Base-by-base conservation (phyloP, 2,888 invertebrate genomes). In the Azorinus chamasolen region DNA sequence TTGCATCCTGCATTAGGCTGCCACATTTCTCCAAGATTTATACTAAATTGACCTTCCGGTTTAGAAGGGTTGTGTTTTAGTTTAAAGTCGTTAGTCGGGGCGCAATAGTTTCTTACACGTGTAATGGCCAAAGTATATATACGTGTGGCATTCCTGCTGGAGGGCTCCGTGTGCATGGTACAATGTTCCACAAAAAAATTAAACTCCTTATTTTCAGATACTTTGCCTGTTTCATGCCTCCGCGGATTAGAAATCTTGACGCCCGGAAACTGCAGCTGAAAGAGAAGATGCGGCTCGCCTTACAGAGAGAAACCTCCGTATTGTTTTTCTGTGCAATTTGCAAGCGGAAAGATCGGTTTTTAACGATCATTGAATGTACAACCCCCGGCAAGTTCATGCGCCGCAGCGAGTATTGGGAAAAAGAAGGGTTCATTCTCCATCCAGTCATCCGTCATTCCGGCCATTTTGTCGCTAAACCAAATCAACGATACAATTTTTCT, bases 301-400 rank as follows among this genome's bases (percentile, higher is more conserved):
- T 74, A 10, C 74, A 74, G 46, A 65, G 81, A 22, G 81, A 81
- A 41, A 81, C 78, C 0, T 81, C 81, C 10, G 75, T 68, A 1
- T 63, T 81, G 3, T 81, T 81, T 45, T 81, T 81, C 51, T 78
- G 68, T 41, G 81, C 81, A 4, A 48, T 68, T 1, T 50, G 45
- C 39, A 66, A 63, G 1, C 75, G 75, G 75, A 81, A 75, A 61
- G 64, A 75, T 25, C 41, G 62, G 16, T 69, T 75, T 18, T 64
- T 81, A 3, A 65, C 77, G 24, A 75, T 81, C 10, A 59, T 78
- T 24, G 81, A 81, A 50, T 78, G 78, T 54, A 81, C 81, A 0
- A 81, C 78, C 6, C 81, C 81, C 5, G 75, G 77, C 1, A 54
- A 72, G 43, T 78, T 78, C 62, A 59, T 71, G 27, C 41, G 75